Evolutionary conservation across 2,797 vertebrate genomes (phyloP), one percentile per base, ranked within the genome.

Genomic region (Notolepis coatsorum): DNA sequence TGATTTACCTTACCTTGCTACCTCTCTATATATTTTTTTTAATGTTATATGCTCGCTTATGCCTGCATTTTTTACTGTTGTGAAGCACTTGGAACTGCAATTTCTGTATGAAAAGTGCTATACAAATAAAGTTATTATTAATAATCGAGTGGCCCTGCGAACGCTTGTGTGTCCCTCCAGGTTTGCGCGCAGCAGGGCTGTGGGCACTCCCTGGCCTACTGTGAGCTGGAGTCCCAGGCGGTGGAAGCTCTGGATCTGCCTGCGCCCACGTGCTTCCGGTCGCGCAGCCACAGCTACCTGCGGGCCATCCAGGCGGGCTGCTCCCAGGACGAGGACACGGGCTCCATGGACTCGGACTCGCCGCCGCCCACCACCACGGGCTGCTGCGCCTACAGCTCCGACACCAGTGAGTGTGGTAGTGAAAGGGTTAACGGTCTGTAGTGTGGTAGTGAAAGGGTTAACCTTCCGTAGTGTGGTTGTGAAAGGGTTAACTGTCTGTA

Each of bases 271-370:
- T 99, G 96, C 87, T 99, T 99, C 89, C 96, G 97, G 61, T 99
- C 97, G 2, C 95, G 97, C 76, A 98, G 96, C 89, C 97, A 98
- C 92, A 99, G 97, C 90, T 99, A 99, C 93, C 92, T 99, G 87
- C 94, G 97, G 20, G 97, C 97, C 81, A 99, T 99, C 89, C 97
- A 99, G 89, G 97, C 97, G 0, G 97, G 97, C 91, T 99, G 97
- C 86, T 98, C 97, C 54, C 96, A 99, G 90, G 97, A 99, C 6
- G 96, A 98, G 39, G 97, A 99, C 66, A 94, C 93, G 0, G 92
- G 91, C 61, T 99, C 97, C 30, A 68, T 95, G 61, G 95, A 94
- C 83, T 99, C 96, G 18, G 94, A 97, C 75, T 97, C 97, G 15
- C 96, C 96, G 0, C 95, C 96, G 0, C 93, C 94, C 25, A 91